Conservation (phyloP, 2,888 invertebrate genomes). For the Polyommatus icarus region DNA sequence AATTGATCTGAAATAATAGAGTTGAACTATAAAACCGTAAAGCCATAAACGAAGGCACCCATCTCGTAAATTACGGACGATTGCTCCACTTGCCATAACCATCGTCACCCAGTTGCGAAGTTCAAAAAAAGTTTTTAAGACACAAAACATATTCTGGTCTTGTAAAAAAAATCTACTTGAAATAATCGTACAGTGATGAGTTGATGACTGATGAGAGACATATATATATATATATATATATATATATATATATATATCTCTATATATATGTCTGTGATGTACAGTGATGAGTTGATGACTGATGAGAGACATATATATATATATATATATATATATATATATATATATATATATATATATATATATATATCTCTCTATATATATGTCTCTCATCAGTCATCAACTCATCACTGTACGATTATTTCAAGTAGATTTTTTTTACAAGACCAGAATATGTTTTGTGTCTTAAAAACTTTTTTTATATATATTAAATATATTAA, state of each 20-base stretch:
- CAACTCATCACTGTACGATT: no score
- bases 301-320: no score
- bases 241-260: no score
- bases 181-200: background rate
- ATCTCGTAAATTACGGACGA: slow-evolving; percentile 68
- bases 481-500: no score
- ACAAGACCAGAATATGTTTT: background rate
- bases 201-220: background rate
- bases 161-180: background rate
- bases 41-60: slow-evolving; percentile 73
- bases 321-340: no score
- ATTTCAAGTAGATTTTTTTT: background rate
- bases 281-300: no score
- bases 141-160: background rate
- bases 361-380: no score
- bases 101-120: slow-evolving; percentile 50
- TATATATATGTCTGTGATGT: no score
- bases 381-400: no score
- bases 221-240: no score
- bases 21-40: slow-evolving; percentile 49
- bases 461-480: slow-evolving; percentile 39
- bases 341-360: no score
- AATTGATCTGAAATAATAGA: slow-evolving; percentile 16
- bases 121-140: slow-evolving; percentile 40
- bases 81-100: slow-evolving; percentile 67